Base-by-base conservation (phyloP, 92 coral and sea anemone species). In the Actinostola sp. region DNA sequence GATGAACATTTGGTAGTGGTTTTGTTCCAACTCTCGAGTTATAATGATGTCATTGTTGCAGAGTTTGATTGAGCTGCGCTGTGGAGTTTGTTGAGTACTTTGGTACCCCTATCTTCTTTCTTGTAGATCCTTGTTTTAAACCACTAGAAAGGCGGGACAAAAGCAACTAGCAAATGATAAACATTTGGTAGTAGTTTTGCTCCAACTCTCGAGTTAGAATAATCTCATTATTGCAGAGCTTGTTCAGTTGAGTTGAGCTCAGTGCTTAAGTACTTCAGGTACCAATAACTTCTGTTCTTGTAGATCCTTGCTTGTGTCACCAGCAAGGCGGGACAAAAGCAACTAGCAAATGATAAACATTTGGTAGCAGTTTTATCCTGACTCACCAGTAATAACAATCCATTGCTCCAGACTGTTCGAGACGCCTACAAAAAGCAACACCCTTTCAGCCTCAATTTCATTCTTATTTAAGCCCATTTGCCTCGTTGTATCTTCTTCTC, bases 101-200 rank as follows among this genome's bases (percentile, higher is more conserved):
- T 2, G 32, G 5, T 57, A 26, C 27, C 38, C 33, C 4, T 26
- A 30, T 33, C 33, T 57, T 19, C 38, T 15, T 44, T 20, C 1
- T 19, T 46, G 17, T 3, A 46, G 23, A 4, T 19, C 53, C 8
- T 4, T 57, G 63, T 6, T 27, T 57, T 12, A 2, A 25, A 12
- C 59, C 72, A 68, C 73, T 48, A 36, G 68, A 73, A 65, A 73
- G 78, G 78, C 90, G 98, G 98, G 98, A 93, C 98, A 93, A 93
- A 93, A 93, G 98, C 98, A 94, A 94, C 98, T 94, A 94, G 98
- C 98, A 94, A 94, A 82, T 88, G 93, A 12, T 79, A 46, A 91
- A 90, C 97, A 91, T 23, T 86, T 91, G 88, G 76, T 81, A 67
- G 98, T n/a, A 44, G 75, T 89, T 74, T 91, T 67, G 67, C 61